Percentiles rank a stretch among this genome's conserved stretches.
Conservation (phyloP, 1,140 invertebrate species). For the Pararge aegeria region DNA sequence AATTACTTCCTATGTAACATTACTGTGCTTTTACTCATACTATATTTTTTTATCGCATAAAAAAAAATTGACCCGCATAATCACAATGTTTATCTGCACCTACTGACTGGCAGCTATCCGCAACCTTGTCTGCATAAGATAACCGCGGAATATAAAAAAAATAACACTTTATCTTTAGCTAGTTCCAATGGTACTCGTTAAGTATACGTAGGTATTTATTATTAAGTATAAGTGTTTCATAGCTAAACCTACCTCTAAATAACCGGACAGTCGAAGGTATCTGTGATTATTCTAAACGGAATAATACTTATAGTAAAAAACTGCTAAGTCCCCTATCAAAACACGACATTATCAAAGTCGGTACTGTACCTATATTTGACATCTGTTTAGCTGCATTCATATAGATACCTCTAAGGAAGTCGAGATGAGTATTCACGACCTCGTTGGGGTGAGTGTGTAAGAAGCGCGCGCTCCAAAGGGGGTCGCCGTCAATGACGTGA, state of each 20-base stretch:
- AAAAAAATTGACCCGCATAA: background rate
- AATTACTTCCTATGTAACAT: too few species aligned
- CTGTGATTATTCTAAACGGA: too few species aligned
- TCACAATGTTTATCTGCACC: background rate
- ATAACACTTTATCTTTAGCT: background rate
- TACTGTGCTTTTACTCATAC: background rate
- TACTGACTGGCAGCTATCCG: background rate
- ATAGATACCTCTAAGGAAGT: conserved; percentile 83
- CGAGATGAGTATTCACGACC: conserved; percentile 87
- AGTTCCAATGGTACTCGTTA: background rate
- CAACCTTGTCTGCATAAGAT: conserved; percentile 2
- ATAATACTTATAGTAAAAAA: too few species aligned
- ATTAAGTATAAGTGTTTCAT: too few species aligned
- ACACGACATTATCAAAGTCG: too few species aligned
- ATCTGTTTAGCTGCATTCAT: background rate
- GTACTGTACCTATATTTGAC: too few species aligned
- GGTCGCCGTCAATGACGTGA: conserved; percentile 85
- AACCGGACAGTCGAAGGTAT: too few species aligned
- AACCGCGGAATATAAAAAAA: background rate
- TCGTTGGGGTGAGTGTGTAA: conserved; percentile 85
- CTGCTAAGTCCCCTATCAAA: too few species aligned
- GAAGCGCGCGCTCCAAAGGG: conserved; percentile 91
- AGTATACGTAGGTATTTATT: too few species aligned
- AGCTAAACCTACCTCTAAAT: too few species aligned
- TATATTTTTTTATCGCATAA: background rate